Percentiles rank a stretch among this genome's conserved stretches.
phyloP scores from a whole-genome alignment of 2,113 vertebrate species.

The Phasianus colchicus region DNA sequence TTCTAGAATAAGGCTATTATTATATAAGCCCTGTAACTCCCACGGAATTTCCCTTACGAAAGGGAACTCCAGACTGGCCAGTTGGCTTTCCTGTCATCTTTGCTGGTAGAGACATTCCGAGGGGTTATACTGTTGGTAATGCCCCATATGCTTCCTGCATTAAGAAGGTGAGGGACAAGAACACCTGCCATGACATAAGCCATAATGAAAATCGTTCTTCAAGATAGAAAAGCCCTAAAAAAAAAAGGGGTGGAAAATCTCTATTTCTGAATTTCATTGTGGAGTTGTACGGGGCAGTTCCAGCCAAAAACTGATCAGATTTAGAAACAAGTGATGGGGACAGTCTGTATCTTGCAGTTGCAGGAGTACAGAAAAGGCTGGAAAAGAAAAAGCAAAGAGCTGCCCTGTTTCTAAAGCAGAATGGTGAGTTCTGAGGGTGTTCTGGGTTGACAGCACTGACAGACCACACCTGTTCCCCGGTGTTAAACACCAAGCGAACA shows the following conservation, averaged over 20 bases:
- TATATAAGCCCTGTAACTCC: not conserved
- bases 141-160: constrained; percentile 66
- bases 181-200: constrained; percentile 66
- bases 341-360: constrained; percentile 1
- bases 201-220: constrained; percentile 4
- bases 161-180: constrained; percentile 60
- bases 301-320: not conserved
- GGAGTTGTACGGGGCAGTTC: not conserved
- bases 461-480: not conserved
- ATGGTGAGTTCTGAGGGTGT: not conserved
- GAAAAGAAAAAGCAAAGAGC: not conserved
- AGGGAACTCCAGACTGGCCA: constrained; percentile 33
- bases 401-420: not conserved
- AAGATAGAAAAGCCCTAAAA: constrained; percentile 23
- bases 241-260: constrained; percentile 43
- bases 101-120: constrained; percentile 60
- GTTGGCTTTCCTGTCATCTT: constrained; percentile 14
- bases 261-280: constrained; percentile 37
- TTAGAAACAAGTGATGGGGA: not conserved
- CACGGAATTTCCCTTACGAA: constrained; percentile 44
- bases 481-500: not conserved
- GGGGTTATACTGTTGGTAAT: constrained; percentile 49
- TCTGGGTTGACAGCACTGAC: not conserved
- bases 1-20: constrained; percentile 58
- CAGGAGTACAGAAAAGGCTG: not conserved